Base-by-base conservation (phyloP, 2,888 invertebrate species). In the Andrena camellia region DNA sequence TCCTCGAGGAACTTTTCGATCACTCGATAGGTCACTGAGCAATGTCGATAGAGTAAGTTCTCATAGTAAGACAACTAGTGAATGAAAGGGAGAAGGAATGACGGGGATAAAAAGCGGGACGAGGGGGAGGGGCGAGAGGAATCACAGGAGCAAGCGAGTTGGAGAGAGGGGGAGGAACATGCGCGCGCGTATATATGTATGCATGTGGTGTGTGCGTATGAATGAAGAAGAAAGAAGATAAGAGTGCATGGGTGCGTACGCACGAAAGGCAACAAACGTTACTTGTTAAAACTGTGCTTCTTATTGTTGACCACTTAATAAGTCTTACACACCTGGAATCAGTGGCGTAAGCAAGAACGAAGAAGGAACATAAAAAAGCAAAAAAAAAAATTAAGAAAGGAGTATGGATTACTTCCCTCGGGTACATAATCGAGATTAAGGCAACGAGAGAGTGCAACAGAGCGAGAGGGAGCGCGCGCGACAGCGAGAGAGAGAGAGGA, bases 221-320 rank as follows among this genome's bases (percentile, higher is more conserved):
- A n/a, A 23, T 13, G 52, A 52, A 52, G 20, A n/a, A 52, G 23
- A 62, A 57, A 54, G 78, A 63, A 82, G 71, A 84, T 50, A 70
- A 48, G 54, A 75, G 26, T 60, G 62, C 17, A 20, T 82, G 82
- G 3, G 50, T 52, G 42, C 42, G 60, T 70, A 67, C 60, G 75
- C 29, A 50, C 52, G 78, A 54, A 74, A 77, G 59, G 81, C 84
- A 79, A 88, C 71, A 81, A 84, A 85, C 77, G 87, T 89, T 90
- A 91, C 90, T 91, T 92, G 92, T 92, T 92, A 89, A 90, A 90
- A 82, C 84, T 86, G 90, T 92, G 91, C 90, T 87, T 86, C 85
- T 87, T 86, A 88, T 88, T 90, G 89, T 92, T 90, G 89, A 88
- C 89, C 90, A 91, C 91, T 90, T 90, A 70, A 86, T 90, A 91